Base-by-base conservation (phyloP, 2,113 vertebrate genomes). In the Apodemus speciosus region DNA sequence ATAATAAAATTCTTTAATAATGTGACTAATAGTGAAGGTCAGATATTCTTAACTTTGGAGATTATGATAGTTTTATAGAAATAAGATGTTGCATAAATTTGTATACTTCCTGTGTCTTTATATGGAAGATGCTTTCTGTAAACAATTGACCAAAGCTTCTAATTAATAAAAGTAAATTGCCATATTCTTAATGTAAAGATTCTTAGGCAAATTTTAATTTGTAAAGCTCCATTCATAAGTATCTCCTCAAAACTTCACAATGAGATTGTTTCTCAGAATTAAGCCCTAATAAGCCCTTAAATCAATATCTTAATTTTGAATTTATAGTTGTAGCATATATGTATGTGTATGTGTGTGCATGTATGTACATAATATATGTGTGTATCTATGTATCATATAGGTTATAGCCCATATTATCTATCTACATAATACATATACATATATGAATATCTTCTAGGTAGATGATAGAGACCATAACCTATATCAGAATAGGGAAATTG, bases 1-100 rank as follows among this genome's bases (percentile, higher is more conserved):
- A 93, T 89, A 88, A 90, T 85, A 90, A 93, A 92, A 88, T 87
- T 27, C n/a, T 85, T 87, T 93, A 83, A 94, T n/a, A n/a, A n/a
- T n/a, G 46, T 93, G 75, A 92, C 92, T 97, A 90, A 93, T 85
- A 92, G 46, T 88, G 91, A 95, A 96, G 68, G 8, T 95, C 88
- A 94, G 89, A 92, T 89, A 72, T 85, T 85, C 81, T 96, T 56
- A 71, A 88, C 43, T 94, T 95, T 95, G 35, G 85, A 94, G 91
- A 92, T 69, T 90, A 92, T 89, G 38, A 30, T 95, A 72, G 73
- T 91, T 96, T 32, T 75, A n/a, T 77, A 91, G 72, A 75, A 75
- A 64, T 86, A 76, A 95, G 97, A 95, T 95, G 69, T 85, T 75
- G 90, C 85, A 91, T 84, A 95, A 85, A 91, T 84, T 43, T 96